Base-by-base conservation (phyloP, 1,140 invertebrate genomes). In the Gryon sp. region DNA sequence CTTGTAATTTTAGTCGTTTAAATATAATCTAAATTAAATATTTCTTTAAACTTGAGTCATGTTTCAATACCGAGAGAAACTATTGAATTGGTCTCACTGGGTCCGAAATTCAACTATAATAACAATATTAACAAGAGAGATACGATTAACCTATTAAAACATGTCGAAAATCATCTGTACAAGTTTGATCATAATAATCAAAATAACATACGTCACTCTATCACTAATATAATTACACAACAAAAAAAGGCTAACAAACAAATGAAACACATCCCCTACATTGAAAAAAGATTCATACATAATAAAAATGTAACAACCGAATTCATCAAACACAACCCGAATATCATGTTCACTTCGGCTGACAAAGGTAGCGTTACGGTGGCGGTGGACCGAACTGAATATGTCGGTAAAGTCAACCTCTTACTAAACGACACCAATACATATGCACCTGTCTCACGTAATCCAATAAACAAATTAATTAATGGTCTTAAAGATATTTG, bases 351-450 rank as follows among this genome's bases (percentile, higher is more conserved):
- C n/a, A n/a, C n/a, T n/a, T n/a, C n/a, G n/a, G n/a, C 78, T 26
- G 80, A 80, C 18, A 82, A 82, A 66, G 73, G 78, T 9, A 79
- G 78, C 30, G 41, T 59, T 2, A 80, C 70, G 3, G 79, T 80
- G 0, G 34, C 68, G 12, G 19, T 82, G 12, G 19, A 72, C 8
- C 60, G 14, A 46, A 9, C 52, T 7, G 38, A n/a, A n/a, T n/a
- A n/a, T n/a, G n/a, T n/a, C n/a, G n/a, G n/a, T n/a, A n/a, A n/a
- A n/a, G n/a, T n/a, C n/a, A n/a, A n/a, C n/a, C n/a, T n/a, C n/a
- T n/a, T n/a, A n/a, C n/a, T n/a, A n/a, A n/a, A n/a, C n/a, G n/a
- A n/a, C n/a, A n/a, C n/a, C n/a, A n/a, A n/a, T n/a, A n/a, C n/a
- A n/a, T n/a, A n/a, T n/a, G n/a, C n/a, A n/a, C n/a, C 8, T 30